Evolutionary conservation across 2,113 vertebrate species (phyloP).

Genomic region (Erpornis zantholeuca): DNA sequence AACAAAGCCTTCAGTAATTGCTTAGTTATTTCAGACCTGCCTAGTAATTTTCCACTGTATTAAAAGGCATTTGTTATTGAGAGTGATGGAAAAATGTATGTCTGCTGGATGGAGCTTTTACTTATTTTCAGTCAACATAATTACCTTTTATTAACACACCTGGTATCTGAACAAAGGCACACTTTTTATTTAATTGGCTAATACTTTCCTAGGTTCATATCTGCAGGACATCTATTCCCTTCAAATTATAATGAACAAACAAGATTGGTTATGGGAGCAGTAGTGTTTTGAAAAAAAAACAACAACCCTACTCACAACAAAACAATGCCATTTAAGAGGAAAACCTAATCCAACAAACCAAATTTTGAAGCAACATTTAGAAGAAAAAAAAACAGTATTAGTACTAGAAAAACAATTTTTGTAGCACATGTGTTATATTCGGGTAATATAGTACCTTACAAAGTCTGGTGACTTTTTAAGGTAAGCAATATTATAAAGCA

Average conservation of each 20-base stretch:
- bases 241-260: conserved; percentile 2
- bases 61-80: conserved; percentile 63
- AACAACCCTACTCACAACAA: background rate
- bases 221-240: background rate
- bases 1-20: conserved; percentile 70
- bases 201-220: conserved; percentile 34
- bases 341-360: background rate
- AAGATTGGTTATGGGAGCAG: background rate
- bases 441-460: too few relatives aligned
- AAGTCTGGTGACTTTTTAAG: background rate
- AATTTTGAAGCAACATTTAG: background rate
- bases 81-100: background rate
- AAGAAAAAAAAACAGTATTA: background rate
- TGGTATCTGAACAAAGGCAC: conserved; percentile 59
- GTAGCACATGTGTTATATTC: background rate
- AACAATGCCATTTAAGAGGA: background rate
- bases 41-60: conserved; percentile 72
- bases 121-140: conserved; percentile 71
- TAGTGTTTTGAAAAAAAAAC: accelerated
- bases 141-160: conserved; percentile 65
- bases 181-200: conserved; percentile 13
- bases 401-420: background rate
- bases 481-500: background rate
- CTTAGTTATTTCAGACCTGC: conserved; percentile 67
- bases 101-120: conserved; percentile 49